Evolutionary conservation across 1,140 invertebrate species (phyloP).

Genomic region (Araneus ventricosus): DNA sequence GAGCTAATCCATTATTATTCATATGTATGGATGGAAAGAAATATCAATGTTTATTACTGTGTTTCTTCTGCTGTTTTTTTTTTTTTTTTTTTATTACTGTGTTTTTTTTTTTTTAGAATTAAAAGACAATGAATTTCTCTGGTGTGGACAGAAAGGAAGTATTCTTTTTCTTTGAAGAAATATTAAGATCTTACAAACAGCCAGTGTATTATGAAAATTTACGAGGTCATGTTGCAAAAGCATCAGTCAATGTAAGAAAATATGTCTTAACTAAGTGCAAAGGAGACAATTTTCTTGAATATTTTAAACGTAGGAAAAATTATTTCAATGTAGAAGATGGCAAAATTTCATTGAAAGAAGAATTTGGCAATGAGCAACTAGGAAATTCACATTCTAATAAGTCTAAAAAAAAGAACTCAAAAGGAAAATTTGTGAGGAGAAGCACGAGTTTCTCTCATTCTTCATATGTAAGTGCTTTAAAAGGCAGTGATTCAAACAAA

Average conservation of each 20-base stretch:
- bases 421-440: neutral
- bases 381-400: neutral
- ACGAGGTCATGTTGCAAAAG: constrained; percentile 13
- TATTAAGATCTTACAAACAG: neutral
- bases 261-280: neutral
- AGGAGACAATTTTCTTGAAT: neutral
- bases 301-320: constrained; percentile 9
- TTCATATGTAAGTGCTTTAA: neutral
- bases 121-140: neutral
- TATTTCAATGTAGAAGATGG: neutral
- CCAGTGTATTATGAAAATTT: constrained; percentile 22
- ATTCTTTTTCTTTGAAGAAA: neutral
- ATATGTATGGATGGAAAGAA: too few relatives aligned
- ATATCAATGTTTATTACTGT: too few relatives aligned
- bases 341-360: neutral
- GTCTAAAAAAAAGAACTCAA: neutral
- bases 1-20: too few relatives aligned
- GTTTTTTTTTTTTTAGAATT: neutral
- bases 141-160: neutral
- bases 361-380: neutral
- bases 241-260: neutral
- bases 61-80: too few relatives aligned
- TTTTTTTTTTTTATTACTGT: neutral
- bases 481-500: too few relatives aligned
- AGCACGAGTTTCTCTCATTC: neutral